phyloP scores from a whole-genome alignment of 23 tunicate genomes.

The Clavelina lepadiformis region DNA sequence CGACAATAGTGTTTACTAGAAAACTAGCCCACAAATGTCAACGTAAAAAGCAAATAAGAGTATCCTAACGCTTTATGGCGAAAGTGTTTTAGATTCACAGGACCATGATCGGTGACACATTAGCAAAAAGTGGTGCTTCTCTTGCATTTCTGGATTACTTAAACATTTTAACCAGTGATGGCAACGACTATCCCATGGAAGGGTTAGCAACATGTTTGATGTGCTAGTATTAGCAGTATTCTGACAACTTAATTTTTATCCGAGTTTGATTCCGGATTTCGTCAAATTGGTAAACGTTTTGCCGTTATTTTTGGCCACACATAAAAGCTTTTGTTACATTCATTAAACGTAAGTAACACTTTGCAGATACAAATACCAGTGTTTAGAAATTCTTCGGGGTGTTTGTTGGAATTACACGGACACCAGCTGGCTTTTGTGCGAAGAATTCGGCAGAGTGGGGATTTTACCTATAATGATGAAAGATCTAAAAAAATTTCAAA shows the following conservation, averaged over 20 bases:
- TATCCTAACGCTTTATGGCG: background rate
- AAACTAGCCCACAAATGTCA: too few species aligned
- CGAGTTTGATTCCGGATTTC: too few species aligned
- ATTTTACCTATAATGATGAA: slow-evolving; percentile 16
- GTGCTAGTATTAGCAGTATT: too few species aligned
- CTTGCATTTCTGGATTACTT: slow-evolving; percentile 28
- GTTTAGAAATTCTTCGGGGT: slow-evolving; percentile 19
- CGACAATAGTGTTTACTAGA: too few species aligned
- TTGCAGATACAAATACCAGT: slow-evolving; percentile 37
- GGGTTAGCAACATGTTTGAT: slow-evolving; percentile 31
- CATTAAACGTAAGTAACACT: background rate
- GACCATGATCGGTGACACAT: slow-evolving; percentile 47
- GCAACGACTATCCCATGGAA: slow-evolving; percentile 24
- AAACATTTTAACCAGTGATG: slow-evolving; percentile 37
- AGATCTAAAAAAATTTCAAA: slow-evolving; percentile 25
- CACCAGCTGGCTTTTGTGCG: slow-evolving; percentile 25
- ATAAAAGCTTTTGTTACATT: too few species aligned
- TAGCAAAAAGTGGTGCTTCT: slow-evolving; percentile 33
- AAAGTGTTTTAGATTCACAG: slow-evolving; percentile 10
- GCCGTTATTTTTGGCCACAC: too few species aligned
- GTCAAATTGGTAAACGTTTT: too few species aligned
- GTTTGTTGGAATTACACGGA: slow-evolving; percentile 63
- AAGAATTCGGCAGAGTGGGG: slow-evolving; percentile 39
- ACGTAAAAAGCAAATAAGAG: too few species aligned
- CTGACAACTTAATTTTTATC: too few species aligned